Evolutionary conservation across 2,888 invertebrate species (phyloP).

Genomic region (Leuctra nigra): DNA sequence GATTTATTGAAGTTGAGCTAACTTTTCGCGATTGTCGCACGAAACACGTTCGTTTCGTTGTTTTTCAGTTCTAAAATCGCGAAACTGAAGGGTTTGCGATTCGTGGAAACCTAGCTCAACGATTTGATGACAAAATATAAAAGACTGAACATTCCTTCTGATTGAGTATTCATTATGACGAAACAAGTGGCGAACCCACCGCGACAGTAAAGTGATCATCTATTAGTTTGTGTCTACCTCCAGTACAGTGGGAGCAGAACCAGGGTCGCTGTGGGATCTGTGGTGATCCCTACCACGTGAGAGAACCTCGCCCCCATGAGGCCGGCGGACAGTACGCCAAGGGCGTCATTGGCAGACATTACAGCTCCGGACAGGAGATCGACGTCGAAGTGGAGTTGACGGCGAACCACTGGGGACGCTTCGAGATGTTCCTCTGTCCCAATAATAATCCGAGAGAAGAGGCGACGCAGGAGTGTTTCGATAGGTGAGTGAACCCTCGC

Average conservation of each 20-base stretch:
- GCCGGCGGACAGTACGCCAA: slow-evolving; percentile 81
- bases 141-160: no score
- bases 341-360: slow-evolving; percentile 75
- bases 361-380: slow-evolving; percentile 74
- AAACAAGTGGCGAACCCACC: no score
- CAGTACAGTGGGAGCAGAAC: slow-evolving; percentile 84
- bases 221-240: slow-evolving; percentile 32
- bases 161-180: no score
- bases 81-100: no score
- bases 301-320: slow-evolving; percentile 75
- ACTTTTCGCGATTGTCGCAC: no score
- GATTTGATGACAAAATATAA: no score
- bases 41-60: no score
- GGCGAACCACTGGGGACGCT: slow-evolving; percentile 83
- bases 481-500: slow-evolving; percentile 56
- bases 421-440: slow-evolving; percentile 78
- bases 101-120: no score
- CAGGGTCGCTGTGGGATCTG: slow-evolving; percentile 83
- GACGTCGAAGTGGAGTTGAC: slow-evolving; percentile 82
- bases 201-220: no score
- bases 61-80: no score
- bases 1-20: no score
- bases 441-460: slow-evolving; percentile 73
- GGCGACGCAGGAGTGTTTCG: slow-evolving; percentile 77
- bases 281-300: slow-evolving; percentile 73